Evolutionary conservation across 2,797 vertebrate species (phyloP), one percentile per base, ranked within the genome.

Genomic region (Craterocephalus amniculus): DNA sequence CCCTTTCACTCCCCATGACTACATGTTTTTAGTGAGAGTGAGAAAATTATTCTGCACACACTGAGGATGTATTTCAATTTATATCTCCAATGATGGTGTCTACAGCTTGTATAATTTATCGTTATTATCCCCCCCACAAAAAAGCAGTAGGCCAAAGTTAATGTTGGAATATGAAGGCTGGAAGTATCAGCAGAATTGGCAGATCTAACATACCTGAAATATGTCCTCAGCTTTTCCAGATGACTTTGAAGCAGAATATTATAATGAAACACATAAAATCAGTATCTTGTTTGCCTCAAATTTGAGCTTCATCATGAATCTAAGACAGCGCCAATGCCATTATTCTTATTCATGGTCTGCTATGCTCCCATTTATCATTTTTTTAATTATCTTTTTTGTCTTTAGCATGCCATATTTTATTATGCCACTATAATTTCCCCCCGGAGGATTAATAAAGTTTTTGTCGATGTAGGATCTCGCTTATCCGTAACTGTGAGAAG

Each of bases 401-500:
- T 88, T 87, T 84, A 85, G 76, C 79, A 60, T 84, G 82, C 81
- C 79, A 84, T 91, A 87, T 90, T 83, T 84, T 85, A 89, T 84
- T 85, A 88, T 78, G 79, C 84, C 76, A 78, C 40, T 81, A 85
- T 83, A 81, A 87, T 87, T 84, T 84, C 81, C 84, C 84, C 84
- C 87, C 71, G 43, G 36, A 90, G 88, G 85, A 91, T 87, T 91
- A 92, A 92, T 91, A 88, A 88, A 88, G 85, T 74, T 91, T 92
- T 86, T 85, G 86, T 92, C 85, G 85, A 76, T 85, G 72, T 88
- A 99, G 98, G 91, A 99, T 99, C 91, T 99, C 97, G 70, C 94
- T 99, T 92, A 96, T 98, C 93, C 96, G 97, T 87, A 99, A 96
- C 91, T 97, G 95, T 75, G 97, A 99, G 86, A 99, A 97, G 88